Evolutionary conservation across 2,888 invertebrate genomes (phyloP).

Genomic region (Drosophila macrospina): DNA sequence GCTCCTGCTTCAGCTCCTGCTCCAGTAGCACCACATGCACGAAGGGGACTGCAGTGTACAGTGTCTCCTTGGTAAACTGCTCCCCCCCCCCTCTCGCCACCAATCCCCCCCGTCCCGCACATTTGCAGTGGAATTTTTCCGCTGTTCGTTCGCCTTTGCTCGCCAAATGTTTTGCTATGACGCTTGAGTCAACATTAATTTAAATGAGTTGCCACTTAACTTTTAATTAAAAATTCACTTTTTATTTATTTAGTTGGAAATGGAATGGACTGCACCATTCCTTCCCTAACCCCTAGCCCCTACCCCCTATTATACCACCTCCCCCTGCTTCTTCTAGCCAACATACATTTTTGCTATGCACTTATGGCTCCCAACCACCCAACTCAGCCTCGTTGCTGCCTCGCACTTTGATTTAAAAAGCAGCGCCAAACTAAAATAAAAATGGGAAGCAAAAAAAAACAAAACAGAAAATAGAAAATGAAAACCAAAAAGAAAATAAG

Average conservation of each 20-base stretch:
- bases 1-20: too few species aligned
- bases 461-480: conserved; percentile 1
- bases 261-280: conserved; percentile 64
- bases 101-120: neutral
- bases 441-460: conserved; percentile 36
- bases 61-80: neutral
- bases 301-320: too few species aligned
- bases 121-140: conserved; percentile 33
- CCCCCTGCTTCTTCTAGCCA: too few species aligned
- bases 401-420: conserved; percentile 73
- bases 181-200: conserved; percentile 83
- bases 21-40: conserved; percentile 1
- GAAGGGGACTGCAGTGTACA: too few species aligned
- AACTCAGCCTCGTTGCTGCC: conserved; percentile 33
- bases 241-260: conserved; percentile 79
- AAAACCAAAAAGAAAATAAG: conserved; percentile 25
- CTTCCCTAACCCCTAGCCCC: too few species aligned
- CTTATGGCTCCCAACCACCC: conserved; percentile 50
- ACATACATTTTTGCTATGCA: conserved; percentile 34
- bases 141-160: conserved; percentile 41
- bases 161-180: conserved; percentile 77
- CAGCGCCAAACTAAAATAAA: conserved; percentile 71
- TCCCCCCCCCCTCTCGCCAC: neutral
- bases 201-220: conserved; percentile 83
- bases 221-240: conserved; percentile 83